These are phyloP conservation scores for Hydropsyche tenuis DNA, from an alignment of 1,140 invertebrate genomes.

Conservation along the genomic window DNA sequence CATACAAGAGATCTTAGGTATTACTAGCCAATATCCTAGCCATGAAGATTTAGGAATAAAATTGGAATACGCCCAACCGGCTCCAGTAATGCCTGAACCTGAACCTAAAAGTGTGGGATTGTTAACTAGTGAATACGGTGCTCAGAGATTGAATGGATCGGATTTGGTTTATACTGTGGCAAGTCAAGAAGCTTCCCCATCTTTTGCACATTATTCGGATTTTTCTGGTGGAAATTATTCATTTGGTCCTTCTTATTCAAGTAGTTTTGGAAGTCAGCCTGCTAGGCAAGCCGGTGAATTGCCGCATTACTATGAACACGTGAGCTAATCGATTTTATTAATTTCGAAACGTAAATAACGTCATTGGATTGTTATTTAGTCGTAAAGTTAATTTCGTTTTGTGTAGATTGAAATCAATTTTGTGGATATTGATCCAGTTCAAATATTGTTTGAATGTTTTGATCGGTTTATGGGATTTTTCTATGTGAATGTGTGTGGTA, in stretches of 20 bases:
- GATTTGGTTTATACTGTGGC: slow-evolving; percentile 52
- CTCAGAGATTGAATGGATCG: slow-evolving; percentile 52
- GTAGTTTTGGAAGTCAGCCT: neutral
- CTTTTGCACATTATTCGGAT: neutral
- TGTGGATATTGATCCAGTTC: no score
- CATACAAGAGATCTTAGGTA: slow-evolving; percentile 61
- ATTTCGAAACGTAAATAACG: neutral
- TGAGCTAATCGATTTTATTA: slow-evolving; percentile 13
- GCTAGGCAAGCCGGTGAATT: slow-evolving; percentile 20
- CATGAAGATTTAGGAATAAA: slow-evolving; percentile 54
- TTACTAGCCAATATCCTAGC: slow-evolving; percentile 55
- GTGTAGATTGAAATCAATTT: neutral
- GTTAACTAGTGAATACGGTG: neutral
- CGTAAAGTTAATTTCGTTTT: neutral
- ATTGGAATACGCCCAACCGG: slow-evolving; percentile 54
- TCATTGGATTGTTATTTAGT: neutral
- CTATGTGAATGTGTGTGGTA: no score
- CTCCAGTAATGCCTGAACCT: neutral
- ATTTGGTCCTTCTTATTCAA: slow-evolving; percentile 1
- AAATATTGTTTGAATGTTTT: no score
- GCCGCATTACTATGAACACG: slow-evolving; percentile 38
- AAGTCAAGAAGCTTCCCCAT: slow-evolving; percentile 44
- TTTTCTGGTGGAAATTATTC: neutral
- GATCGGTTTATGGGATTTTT: no score
- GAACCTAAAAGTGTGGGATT: neutral